Evolutionary conservation across 2,113 vertebrate genomes (phyloP).

Genomic region (Ictalurus punctatus): DNA sequence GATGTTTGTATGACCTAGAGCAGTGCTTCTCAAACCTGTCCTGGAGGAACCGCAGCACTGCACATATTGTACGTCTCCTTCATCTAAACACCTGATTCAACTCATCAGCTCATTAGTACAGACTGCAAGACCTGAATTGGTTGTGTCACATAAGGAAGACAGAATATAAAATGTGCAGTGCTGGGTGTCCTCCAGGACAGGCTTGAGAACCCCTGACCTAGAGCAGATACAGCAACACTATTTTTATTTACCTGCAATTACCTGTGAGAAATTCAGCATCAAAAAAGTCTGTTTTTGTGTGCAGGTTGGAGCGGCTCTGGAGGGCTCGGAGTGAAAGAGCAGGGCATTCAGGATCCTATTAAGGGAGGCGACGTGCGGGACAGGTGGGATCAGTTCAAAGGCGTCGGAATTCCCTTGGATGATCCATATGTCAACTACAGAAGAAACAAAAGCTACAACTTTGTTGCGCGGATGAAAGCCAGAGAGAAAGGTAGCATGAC

Average conservation of each 20-base stretch:
- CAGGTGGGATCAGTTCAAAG: conserved; percentile 99
- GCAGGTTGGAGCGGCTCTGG: conserved; percentile 96
- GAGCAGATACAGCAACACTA: not conserved
- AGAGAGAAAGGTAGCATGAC: conserved; percentile 84
- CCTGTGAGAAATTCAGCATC: not conserved
- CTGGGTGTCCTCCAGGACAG: no score
- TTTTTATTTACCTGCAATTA: not conserved
- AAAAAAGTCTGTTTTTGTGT: conserved; percentile 20
- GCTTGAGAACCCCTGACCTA: no score
- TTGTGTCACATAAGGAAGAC: no score
- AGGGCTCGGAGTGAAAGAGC: conserved; percentile 92
- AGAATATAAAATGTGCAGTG: no score
- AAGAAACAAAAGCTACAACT: conserved; percentile 97
- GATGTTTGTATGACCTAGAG: not conserved
- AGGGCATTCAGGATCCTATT: conserved; percentile 98
- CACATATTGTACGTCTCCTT: no score
- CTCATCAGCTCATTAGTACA: no score
- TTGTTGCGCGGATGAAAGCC: conserved; percentile 98
- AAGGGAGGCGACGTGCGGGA: conserved; percentile 94
- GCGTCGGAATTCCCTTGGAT: conserved; percentile 91
- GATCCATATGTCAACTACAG: conserved; percentile 98
- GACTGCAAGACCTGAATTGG: no score
- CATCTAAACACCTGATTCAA: no score
- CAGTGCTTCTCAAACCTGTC: no score
- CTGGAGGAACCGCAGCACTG: no score